Base-by-base conservation (phyloP, 1,140 invertebrate genomes). In the Lordiphosa clarofinis region DNA sequence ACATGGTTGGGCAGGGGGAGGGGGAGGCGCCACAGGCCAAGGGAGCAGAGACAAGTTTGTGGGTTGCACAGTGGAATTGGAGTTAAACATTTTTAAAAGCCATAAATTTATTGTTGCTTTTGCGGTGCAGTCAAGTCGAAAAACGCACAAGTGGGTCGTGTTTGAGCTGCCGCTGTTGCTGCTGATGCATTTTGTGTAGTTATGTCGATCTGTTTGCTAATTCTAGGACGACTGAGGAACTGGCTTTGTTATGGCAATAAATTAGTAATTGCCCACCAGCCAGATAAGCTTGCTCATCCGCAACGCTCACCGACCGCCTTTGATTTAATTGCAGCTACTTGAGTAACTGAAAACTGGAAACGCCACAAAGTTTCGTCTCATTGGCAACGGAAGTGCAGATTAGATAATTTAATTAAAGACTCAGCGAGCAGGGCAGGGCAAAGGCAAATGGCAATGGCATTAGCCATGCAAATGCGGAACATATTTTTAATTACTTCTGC, bases 71-170 rank as follows among this genome's bases (percentile, higher is more conserved):
- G 7, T 46, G 12, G 24, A 28, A 4, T 31, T 71, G 57, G 54
- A 67, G 73, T 65, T 67, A 62, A 78, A 78, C 57, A 78, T 78
- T 73, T 78, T 72, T 63, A 62, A 76, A 72, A 73, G 73, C 63
- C 73, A 76, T 76, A 76, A 76, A 76, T 76, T 76, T 78, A 72
- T 66, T 67, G 40, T 21, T 55, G 33, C 40, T 57, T 38, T 28
- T 55, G 52, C 38, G 67, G 73, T 78, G 73, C 68, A 78, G 57
- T 60, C 62, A 63, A 76, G 73, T 43, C 46, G 67, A 73, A 76
- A 68, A 57, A 67, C 62, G 73, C 73, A 78, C 73, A 76, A 76
- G 62, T 76, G 72, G 73, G 67, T 76, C 73, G 66, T 48, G 28
- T 52, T 52, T 31, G 15, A 15, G 15, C 15, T 15, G 15, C 15